Base-by-base conservation (phyloP, 2,888 invertebrate genomes). In the Melinaea menophilus region DNA sequence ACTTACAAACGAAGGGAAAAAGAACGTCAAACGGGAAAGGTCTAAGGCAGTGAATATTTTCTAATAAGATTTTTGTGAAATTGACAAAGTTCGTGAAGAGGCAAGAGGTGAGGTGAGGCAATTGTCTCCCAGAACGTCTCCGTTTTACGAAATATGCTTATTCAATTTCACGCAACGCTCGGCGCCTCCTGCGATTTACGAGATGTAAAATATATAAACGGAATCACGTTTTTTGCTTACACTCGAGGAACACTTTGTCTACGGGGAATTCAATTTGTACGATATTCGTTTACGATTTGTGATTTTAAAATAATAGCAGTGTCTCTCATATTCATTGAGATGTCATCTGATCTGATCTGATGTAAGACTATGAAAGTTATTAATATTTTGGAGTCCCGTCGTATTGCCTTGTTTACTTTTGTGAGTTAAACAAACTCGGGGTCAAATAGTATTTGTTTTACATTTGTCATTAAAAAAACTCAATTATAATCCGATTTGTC, bases 161-260 rank as follows among this genome's bases (percentile, higher is more conserved):
- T 90, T 90, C 90, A 90, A 90, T 90, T 90, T 90, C 90, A 90
- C 90, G 90, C 90, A 90, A 90, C 89, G 90, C 89, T 90, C 90
- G 88, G 87, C 90, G 88, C 88, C 90, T 90, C 90, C 89, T 90
- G 89, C 90, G 90, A 90, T 90, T 90, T 90, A 87, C 90, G 90
- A 89, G 90, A 90, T 90, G 89, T 90, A 90, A 90, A 89, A 90
- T 90, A 89, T 89, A 90, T 90, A 90, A 90, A 90, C 90, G 90
- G 89, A 90, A 90, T 90, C 90, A 82, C 88, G 85, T 90, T 90
- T 90, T 90, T 90, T 90, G 90, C 90, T 90, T 88, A 90, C 90
- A 87, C 89, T 88, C 87, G 86, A 83, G 85, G 90, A 90, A 88
- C 85, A 88, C 89, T 90, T 86, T 88, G 85, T 88, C 86, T 86